Evolutionary conservation across 2,888 invertebrate species (phyloP).

Genomic region (Galeruca laticollis): DNA sequence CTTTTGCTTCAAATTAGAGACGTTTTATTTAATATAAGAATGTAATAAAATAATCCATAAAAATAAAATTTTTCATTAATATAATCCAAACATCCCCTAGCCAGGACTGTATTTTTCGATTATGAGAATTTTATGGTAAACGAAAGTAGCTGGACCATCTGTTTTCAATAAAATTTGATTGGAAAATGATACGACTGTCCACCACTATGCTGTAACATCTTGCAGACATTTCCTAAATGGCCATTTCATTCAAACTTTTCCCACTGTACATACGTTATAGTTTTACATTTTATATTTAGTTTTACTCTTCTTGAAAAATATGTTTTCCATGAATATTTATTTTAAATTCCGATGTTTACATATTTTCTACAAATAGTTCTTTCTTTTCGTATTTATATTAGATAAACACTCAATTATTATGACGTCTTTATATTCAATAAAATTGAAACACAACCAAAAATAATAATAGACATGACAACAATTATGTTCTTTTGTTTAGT

Average conservation of each 20-base stretch:
- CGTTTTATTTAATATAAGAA: slow-evolving; percentile 4
- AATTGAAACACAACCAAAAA: too few relatives aligned
- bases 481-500: too few relatives aligned
- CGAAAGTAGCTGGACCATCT: slow-evolving; percentile 43
- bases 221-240: slow-evolving; percentile 52
- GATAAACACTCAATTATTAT: too few relatives aligned
- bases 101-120: slow-evolving; percentile 25
- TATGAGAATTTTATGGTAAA: slow-evolving; percentile 44
- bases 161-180: slow-evolving; percentile 47
- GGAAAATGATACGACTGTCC: slow-evolving; percentile 46
- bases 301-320: background rate
- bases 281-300: slow-evolving; percentile 16
- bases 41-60: slow-evolving; percentile 3
- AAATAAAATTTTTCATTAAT: slow-evolving; percentile 10
- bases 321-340: background rate
- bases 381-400: background rate
- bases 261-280: slow-evolving; percentile 45
- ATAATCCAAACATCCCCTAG: slow-evolving; percentile 20
- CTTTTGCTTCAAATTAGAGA: too few relatives aligned
- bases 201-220: slow-evolving; percentile 51
- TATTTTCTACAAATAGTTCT: background rate
- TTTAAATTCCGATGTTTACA: background rate
- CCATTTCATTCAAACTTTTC: slow-evolving; percentile 48
- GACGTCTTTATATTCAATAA: too few relatives aligned
- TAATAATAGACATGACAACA: too few relatives aligned